Evolutionary conservation across 1,140 invertebrate genomes (phyloP).

Genomic region (Drosophila rufa): DNA sequence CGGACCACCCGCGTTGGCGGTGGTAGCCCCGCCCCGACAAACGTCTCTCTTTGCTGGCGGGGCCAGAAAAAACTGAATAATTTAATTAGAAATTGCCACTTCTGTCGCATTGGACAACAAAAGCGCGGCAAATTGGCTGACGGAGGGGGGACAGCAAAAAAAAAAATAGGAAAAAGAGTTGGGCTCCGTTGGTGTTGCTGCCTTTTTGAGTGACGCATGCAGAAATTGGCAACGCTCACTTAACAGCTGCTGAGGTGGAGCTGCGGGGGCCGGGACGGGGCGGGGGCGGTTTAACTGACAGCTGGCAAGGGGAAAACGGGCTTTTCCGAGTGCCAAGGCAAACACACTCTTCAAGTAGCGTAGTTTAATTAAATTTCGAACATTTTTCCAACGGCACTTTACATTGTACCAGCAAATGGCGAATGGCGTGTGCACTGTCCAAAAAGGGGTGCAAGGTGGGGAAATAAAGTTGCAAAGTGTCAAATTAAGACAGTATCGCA

Average conservation of each 20-base stretch:
- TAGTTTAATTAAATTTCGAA: constrained; percentile 78
- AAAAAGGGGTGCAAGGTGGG: constrained; percentile 38
- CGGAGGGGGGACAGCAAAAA: background rate
- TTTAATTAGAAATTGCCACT: constrained; percentile 83
- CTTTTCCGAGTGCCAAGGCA: constrained; percentile 42
- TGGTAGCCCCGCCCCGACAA: constrained; percentile 7
- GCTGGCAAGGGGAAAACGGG: constrained; percentile 38
- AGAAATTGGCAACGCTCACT: constrained; percentile 69
- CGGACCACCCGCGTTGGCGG: constrained; percentile 38
- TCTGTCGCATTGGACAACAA: constrained; percentile 79
- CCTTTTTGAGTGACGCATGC: constrained; percentile 74
- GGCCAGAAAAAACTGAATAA: constrained; percentile 69
- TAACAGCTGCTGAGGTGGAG: constrained; percentile 51
- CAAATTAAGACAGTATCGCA: constrained; percentile 64
- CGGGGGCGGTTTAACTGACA: constrained; percentile 56
- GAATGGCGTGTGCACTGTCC: constrained; percentile 24
- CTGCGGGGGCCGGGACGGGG: constrained; percentile 1
- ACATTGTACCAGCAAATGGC: constrained; percentile 49
- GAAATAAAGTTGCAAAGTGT: constrained; percentile 61
- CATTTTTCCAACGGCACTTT: constrained; percentile 70
- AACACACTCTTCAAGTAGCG: constrained; percentile 69
- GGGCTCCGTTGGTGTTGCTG: constrained; percentile 42
- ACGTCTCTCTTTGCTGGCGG: constrained; percentile 15
- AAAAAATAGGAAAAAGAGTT: constrained; percentile 59
- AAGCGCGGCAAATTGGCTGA: constrained; percentile 76